Percentiles rank a stretch among this genome's conserved stretches.
phyloP scores from a whole-genome alignment of 2,888 invertebrate genomes.

The Hipparchia sbordonii region DNA sequence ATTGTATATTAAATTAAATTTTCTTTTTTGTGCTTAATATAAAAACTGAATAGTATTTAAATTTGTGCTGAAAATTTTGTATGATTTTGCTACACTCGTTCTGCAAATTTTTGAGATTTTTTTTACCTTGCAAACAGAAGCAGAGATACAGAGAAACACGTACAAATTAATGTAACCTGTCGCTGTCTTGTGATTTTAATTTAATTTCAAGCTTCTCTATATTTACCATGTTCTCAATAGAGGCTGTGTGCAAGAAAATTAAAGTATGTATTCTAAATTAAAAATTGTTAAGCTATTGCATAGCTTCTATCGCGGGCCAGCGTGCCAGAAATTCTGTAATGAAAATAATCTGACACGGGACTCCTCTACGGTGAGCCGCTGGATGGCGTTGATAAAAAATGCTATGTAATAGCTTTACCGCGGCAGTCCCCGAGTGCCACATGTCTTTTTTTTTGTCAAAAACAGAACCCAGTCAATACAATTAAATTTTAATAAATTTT shows the following conservation, averaged over 20 bases:
- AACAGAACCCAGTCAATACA: no score
- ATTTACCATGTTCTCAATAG: slow-evolving; percentile 70
- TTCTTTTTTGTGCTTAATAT: slow-evolving; percentile 15
- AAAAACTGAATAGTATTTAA: slow-evolving; percentile 20
- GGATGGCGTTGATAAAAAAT: no score
- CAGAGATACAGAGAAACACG: slow-evolving; percentile 2
- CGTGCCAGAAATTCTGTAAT: no score
- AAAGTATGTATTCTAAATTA: slow-evolving; percentile 78
- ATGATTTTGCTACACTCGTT: slow-evolving; percentile 15
- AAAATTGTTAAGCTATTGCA: slow-evolving; percentile 21
- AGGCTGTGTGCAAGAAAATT: slow-evolving; percentile 82
- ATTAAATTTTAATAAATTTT: slow-evolving; percentile 8
- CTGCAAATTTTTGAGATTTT: slow-evolving; percentile 18
- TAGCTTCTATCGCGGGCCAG: no score
- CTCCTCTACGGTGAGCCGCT: no score
- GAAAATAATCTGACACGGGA: no score
- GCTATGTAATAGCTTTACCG: no score
- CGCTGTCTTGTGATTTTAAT: slow-evolving; percentile 31
- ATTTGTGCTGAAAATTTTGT: slow-evolving; percentile 19
- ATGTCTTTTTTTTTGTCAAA: no score
- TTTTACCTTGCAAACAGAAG: not conserved
- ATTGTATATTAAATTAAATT: slow-evolving; percentile 21
- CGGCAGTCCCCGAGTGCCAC: no score
- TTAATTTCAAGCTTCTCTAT: slow-evolving; percentile 47
- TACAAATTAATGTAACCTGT: slow-evolving; percentile 35